phyloP scores from a whole-genome alignment of 2,888 invertebrate genomes.

The Parnassius apollo region DNA sequence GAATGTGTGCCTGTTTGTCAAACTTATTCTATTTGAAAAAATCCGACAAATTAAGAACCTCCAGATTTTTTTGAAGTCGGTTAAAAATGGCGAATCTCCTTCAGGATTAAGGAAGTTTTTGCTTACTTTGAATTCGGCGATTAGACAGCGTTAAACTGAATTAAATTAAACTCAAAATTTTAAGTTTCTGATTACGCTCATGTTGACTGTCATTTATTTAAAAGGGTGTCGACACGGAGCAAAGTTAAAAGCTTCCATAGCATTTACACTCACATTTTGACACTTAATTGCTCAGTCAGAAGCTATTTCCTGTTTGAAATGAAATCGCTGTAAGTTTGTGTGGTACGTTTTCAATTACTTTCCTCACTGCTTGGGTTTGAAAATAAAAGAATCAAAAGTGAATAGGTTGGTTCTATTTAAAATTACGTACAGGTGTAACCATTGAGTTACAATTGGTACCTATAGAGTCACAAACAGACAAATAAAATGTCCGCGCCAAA shows the following conservation, averaged over 20 bases:
- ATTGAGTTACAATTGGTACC: no score
- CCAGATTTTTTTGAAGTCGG: no score
- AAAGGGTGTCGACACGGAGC: slow-evolving; percentile 1
- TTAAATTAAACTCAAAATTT: slow-evolving; percentile 3
- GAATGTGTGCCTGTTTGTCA: no score
- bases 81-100: no score
- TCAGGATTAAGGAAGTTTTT: no score
- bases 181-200: neutral
- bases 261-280: slow-evolving; percentile 11
- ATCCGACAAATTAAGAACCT: no score
- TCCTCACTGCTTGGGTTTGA: neutral
- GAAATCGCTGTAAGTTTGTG: slow-evolving; percentile 21
- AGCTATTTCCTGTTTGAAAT: slow-evolving; percentile 24
- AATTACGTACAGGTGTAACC: no score
- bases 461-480: no score
- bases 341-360: slow-evolving; percentile 9
- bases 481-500: no score
- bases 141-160: neutral
- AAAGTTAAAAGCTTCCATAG: neutral
- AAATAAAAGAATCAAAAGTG: no score
- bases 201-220: slow-evolving; percentile 7
- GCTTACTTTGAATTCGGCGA: neutral
- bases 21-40: no score
- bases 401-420: no score
- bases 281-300: slow-evolving; percentile 17